Conservation (phyloP, 2,888 invertebrate genomes). For the Polyommatus iphigenia region DNA sequence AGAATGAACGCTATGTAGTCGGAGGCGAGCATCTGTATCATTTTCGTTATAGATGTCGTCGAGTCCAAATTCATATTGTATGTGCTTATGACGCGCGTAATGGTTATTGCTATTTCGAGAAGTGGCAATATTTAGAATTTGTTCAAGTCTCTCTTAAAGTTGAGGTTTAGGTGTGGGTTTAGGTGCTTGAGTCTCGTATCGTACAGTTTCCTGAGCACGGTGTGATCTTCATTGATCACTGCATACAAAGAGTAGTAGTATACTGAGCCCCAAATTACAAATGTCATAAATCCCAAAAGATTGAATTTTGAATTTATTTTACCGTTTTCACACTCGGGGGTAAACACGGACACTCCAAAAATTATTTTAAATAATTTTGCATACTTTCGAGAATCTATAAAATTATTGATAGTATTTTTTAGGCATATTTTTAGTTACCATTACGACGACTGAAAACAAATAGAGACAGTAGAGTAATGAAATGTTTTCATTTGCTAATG, state of each 20-base stretch:
- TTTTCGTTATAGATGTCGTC: constrained; percentile 51
- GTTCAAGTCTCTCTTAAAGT: constrained; percentile 49
- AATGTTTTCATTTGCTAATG: background rate
- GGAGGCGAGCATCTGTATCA: constrained; percentile 54
- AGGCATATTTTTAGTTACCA: constrained; percentile 35
- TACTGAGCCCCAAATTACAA: constrained; percentile 47
- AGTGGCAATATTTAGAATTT: constrained; percentile 44
- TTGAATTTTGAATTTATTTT: constrained; percentile 45
- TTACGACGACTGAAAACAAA: constrained; percentile 31
- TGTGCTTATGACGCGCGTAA: constrained; percentile 48
- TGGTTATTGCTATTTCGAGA: constrained; percentile 46
- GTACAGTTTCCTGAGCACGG: constrained; percentile 56
- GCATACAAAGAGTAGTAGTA: constrained; percentile 54
- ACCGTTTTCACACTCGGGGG: constrained; percentile 34
- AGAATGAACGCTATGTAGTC: constrained; percentile 52
- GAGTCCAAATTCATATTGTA: constrained; percentile 48
- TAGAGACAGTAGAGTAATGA: background rate
- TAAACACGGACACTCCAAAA: constrained; percentile 50
- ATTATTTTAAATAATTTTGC: constrained; percentile 49
- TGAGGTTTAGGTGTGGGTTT: too few relatives aligned
- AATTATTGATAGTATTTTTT: constrained; percentile 48
- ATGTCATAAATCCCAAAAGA: constrained; percentile 47
- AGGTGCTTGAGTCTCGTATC: constrained; percentile 57
- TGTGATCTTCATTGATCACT: constrained; percentile 52
- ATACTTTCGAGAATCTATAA: constrained; percentile 49